Base-by-base conservation (phyloP, 1,140 invertebrate species). In the Maniola jurtina region DNA sequence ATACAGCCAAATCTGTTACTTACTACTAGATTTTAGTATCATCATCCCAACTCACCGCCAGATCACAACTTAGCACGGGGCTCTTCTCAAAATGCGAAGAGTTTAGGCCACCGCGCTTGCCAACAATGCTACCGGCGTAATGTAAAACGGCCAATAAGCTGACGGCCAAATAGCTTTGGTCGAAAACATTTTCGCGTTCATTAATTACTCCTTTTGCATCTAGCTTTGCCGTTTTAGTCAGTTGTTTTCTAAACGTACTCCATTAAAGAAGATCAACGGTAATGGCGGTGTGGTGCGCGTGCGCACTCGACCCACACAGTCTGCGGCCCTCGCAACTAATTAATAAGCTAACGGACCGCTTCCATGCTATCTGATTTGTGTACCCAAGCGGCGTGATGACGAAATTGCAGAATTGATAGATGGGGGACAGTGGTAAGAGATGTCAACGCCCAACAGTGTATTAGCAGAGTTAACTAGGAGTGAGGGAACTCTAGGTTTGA, bases 301-400 rank as follows among this genome's bases (percentile, higher is more conserved):
- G 77, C 78, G 70, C 76, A 80, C 65, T 75, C 69, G 74, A 74
- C 80, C 77, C 77, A 80, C 78, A 58, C 66, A 56, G 35, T 47
- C 61, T 55, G 66, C 71, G 50, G 66, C 71, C 78, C 78, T 77
- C 75, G 72, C 71, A 73, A 71, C 75, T 84, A 85, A 88, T 88
- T 86, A 86, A 80, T 79, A 80, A 77, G 47, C 75, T 83, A 86
- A 85, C 81, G 77, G 86, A 60, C 62, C 61, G 71, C 77, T 80
- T 77, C 68, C 73, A 81, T 77, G 78, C 75, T 77, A 64, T 75
- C 67, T 80, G 72, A 80, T 77, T 79, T 76, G 71, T 76, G 77
- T 72, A 67, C 16, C 68, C 74, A 63, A 74, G 76, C 71, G 71
- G 69, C 81, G 79, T 75, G 62, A 73, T 72, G 10, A 64, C 58